Evolutionary conservation across 2,888 invertebrate species (phyloP).

Genomic region (Lasioglossum calceatum): DNA sequence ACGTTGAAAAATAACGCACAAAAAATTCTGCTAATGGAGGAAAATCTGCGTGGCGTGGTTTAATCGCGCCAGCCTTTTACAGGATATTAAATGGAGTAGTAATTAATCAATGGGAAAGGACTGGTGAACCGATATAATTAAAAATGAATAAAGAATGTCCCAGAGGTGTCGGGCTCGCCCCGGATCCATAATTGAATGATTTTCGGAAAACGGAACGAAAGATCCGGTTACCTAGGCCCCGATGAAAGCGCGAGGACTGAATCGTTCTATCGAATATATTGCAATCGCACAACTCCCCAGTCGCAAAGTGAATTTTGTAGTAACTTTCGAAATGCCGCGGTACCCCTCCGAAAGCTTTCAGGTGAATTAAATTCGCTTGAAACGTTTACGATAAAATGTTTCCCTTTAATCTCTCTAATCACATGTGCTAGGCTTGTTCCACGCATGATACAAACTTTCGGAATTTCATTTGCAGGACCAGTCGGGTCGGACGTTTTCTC

Average conservation of each 20-base stretch:
- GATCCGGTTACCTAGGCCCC: slow-evolving; percentile 27
- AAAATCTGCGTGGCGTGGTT: background rate
- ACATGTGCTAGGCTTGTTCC: slow-evolving; percentile 55
- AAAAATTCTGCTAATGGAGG: background rate
- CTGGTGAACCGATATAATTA: background rate
- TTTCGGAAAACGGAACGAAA: slow-evolving; percentile 27
- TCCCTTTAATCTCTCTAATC: slow-evolving; percentile 72
- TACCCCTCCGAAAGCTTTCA: slow-evolving; percentile 68
- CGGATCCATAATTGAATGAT: background rate
- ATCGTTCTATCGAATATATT: slow-evolving; percentile 61
- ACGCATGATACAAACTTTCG: slow-evolving; percentile 57
- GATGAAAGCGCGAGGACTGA: slow-evolving; percentile 51
- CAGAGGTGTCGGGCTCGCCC: background rate
- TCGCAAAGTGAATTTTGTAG: slow-evolving; percentile 61
- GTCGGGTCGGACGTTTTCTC: slow-evolving; percentile 27
- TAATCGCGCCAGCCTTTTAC: background rate
- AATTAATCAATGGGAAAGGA: background rate
- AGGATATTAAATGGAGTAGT: background rate
- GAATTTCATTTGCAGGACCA: slow-evolving; percentile 53
- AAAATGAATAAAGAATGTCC: background rate
- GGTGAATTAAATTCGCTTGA: slow-evolving; percentile 67
- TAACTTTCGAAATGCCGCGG: slow-evolving; percentile 60
- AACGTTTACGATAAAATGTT: slow-evolving; percentile 70
- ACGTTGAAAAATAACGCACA: background rate
- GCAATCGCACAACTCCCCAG: slow-evolving; percentile 44